Evolutionary conservation across 2,113 vertebrate species (phyloP).

Genomic region (human): GRCh38 chr12:22538001-22538500

Average conservation of each 20-base stretch:
- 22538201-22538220: neutral
- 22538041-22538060: neutral
- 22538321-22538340: neutral
- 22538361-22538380: slow-evolving; percentile 37
- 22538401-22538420: neutral
- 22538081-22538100: neutral
- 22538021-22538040: neutral
- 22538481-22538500: neutral
- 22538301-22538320: slow-evolving; percentile 29
- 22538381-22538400: neutral
- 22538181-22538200: neutral
- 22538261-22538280: neutral
- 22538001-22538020: neutral
- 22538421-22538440: neutral
- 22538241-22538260: neutral
- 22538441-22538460: neutral
- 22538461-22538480: neutral
- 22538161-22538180: neutral
- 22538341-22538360: neutral
- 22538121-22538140: slow-evolving; percentile 1
- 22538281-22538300: neutral
- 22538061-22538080: slow-evolving; percentile 1
- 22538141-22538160: neutral
- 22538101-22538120: slow-evolving; percentile 22
- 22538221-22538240: neutral